Evolutionary conservation across 1,140 invertebrate genomes (phyloP), one percentile per base, ranked within the genome.

Genomic region (Belonocnema kinseyi): DNA sequence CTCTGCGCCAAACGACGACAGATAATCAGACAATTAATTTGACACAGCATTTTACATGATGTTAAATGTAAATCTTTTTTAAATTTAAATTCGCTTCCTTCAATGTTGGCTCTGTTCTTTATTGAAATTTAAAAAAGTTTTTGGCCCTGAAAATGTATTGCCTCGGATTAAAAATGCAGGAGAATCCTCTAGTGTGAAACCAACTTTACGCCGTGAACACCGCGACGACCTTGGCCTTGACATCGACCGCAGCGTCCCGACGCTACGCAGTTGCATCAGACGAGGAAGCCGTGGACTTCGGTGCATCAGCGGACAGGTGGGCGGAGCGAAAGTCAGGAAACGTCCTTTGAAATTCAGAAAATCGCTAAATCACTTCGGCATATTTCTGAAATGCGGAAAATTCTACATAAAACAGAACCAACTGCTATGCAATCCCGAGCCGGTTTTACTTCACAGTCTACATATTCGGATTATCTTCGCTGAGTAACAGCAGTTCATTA

Each of bases 201-300:
- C 75, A 75, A 77, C 81, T 84, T 83, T 82, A 82, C 79, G 77
- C 80, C 81, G 72, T 74, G 85, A 74, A 88, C 88, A 88, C 89
- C 79, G 76, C 80, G 82, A 73, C 73, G 85, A 74, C 89, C 88
- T 89, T 89, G 89, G 87, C 90, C 90, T 91, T 91, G 89, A 90
- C 90, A 90, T 90, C 83, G 88, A 91, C 89, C 88, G 85, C 85
- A 79, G 85, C 86, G 89, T 90, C 87, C 88, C 88, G 86, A 88
- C 85, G 85, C 88, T 91, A 90, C 87, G 89, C 83, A 85, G 85
- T 90, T 89, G 86, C 89, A 88, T 88, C 87, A 88, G 86, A 87
- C 71, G 74, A 74, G 74, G 74, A 80, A 83, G 82, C 77, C 75
- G 76, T 77, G 78, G 80, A 79, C 77, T 85, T 79, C 80, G 80